phyloP scores from a whole-genome alignment of 2,797 vertebrate genomes.

The Micrastur ruficollis region DNA sequence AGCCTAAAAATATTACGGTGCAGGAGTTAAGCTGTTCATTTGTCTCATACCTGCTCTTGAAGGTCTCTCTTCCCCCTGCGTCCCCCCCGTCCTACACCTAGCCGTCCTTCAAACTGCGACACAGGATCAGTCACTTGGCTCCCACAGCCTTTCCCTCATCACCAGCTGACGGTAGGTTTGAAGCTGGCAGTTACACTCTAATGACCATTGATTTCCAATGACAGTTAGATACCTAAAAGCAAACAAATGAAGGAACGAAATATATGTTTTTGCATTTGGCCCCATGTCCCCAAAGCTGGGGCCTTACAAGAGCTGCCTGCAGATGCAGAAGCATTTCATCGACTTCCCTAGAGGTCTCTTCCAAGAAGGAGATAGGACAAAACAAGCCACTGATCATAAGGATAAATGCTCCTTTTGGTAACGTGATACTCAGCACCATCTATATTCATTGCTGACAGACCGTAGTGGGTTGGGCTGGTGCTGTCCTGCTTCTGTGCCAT shows the following conservation, averaged over 20 bases:
- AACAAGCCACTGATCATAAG: background rate
- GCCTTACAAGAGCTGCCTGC: background rate
- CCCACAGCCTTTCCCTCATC: background rate
- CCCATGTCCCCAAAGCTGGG: background rate
- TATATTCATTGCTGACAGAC: background rate
- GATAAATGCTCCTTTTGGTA: background rate
- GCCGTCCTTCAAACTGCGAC: background rate
- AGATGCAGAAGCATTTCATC: background rate
- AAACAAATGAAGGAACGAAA: background rate
- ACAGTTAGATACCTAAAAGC: background rate
- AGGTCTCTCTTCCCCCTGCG: background rate
- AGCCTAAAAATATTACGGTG: background rate
- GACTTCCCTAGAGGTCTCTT: background rate
- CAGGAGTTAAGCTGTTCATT: background rate
- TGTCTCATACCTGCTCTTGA: background rate
- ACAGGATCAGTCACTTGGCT: background rate
- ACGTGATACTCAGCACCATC: background rate
- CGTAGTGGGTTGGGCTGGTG: background rate
- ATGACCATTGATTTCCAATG: background rate
- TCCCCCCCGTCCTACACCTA: no score
- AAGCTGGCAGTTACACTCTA: background rate
- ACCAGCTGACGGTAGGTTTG: background rate
- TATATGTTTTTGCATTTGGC: background rate
- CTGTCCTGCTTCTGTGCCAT: background rate
- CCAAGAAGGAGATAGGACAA: background rate